These are phyloP conservation scores for Bufo bufo DNA, from an alignment of 2,113 vertebrate species.

Conservation along the genomic window DNA sequence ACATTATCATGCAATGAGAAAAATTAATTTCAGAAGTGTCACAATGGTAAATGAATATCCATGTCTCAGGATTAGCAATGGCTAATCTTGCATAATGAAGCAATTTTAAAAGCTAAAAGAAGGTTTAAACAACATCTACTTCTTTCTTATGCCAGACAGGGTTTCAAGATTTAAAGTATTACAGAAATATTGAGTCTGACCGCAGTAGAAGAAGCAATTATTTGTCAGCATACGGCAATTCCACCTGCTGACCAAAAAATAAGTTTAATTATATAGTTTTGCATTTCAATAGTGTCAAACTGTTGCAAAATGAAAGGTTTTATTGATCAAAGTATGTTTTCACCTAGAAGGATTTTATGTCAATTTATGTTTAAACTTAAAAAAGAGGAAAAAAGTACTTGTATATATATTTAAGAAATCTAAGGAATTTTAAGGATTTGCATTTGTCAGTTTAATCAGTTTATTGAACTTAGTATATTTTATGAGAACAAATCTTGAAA, in stretches of 20 bases:
- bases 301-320: conserved; percentile 51
- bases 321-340: conserved; percentile 47
- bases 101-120: conserved; percentile 58
- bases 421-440: not conserved
- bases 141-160: conserved; percentile 49
- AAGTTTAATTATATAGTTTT: conserved; percentile 50
- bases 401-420: not conserved
- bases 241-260: conserved; percentile 56
- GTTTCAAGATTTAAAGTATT: conserved; percentile 50
- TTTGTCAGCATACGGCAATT: conserved; percentile 50
- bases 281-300: conserved; percentile 50
- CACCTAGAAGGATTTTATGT: conserved; percentile 29
- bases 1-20: conserved; percentile 51
- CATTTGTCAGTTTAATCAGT: too few relatives aligned
- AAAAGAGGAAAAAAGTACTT: not conserved
- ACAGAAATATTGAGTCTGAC: conserved; percentile 42
- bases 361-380: conserved; percentile 19
- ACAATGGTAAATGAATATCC: conserved; percentile 58
- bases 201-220: conserved; percentile 53
- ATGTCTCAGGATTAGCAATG: conserved; percentile 55
- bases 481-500: too few relatives aligned
- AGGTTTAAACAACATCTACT: conserved; percentile 57
- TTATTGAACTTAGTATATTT: too few relatives aligned
- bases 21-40: conserved; percentile 58
- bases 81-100: conserved; percentile 59